Evolutionary conservation across 2,888 invertebrate genomes (phyloP).

Genomic region (Agrotis segetum): DNA sequence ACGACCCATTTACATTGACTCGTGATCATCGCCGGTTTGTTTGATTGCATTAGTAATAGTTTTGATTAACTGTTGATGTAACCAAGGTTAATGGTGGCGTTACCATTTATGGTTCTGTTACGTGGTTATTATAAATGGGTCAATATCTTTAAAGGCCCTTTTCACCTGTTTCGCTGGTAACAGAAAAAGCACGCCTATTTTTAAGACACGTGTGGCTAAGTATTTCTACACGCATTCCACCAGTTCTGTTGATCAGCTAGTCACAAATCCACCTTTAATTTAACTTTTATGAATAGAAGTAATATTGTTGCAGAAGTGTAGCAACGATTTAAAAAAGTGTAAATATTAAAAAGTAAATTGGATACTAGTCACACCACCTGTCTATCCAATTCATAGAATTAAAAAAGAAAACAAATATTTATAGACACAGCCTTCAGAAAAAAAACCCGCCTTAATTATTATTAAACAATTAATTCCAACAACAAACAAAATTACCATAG

Average conservation of each 20-base stretch:
- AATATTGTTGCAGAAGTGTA: not conserved
- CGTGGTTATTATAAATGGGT: not conserved
- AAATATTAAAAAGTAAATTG: too few species aligned
- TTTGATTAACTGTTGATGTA: conserved; percentile 26
- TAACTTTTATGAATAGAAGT: not conserved
- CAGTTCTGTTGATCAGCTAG: too few species aligned
- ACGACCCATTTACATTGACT: conserved; percentile 57
- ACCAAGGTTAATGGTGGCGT: conserved; percentile 17
- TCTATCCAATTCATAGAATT: too few species aligned
- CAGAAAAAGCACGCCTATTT: too few species aligned
- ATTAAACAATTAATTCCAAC: conserved; percentile 53
- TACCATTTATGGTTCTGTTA: not conserved
- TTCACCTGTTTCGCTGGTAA: too few species aligned
- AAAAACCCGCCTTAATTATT: conserved; percentile 37
- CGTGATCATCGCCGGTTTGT: conserved; percentile 58
- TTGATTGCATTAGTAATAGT: conserved; percentile 62
- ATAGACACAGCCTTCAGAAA: not conserved
- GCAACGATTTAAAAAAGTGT: too few species aligned
- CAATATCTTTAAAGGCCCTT: not conserved
- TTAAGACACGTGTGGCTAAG: too few species aligned
- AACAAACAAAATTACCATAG: conserved; percentile 52
- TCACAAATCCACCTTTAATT: too few species aligned
- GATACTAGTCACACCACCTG: too few species aligned
- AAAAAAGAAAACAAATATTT: not conserved
- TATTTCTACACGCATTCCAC: too few species aligned